Evolutionary conservation across 1,140 invertebrate genomes (phyloP).

Genomic region (Nylanderia fulva): DNA sequence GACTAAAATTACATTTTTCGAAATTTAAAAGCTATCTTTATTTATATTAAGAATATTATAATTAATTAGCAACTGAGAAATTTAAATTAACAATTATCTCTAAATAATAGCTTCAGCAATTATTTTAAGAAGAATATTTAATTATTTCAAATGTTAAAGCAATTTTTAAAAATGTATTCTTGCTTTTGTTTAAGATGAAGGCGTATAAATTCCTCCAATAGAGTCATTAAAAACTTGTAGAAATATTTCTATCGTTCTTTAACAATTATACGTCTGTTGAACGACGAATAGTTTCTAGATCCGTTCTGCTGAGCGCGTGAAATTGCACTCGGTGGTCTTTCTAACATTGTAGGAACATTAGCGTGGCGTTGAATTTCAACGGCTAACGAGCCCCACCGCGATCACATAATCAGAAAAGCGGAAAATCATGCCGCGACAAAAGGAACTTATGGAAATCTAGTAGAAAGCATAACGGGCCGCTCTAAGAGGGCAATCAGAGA

Average conservation of each 20-base stretch:
- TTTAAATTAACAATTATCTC: neutral
- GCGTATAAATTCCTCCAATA: neutral
- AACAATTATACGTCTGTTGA: neutral
- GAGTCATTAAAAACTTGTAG: neutral
- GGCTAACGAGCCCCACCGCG: conserved; percentile 37
- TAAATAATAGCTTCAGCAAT: neutral
- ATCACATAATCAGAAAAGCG: conserved; percentile 60
- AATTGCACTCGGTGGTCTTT: conserved; percentile 44
- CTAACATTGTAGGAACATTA: conserved; percentile 26
- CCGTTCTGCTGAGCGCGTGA: conserved; percentile 37
- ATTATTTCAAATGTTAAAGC: neutral
- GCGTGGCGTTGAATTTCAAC: conserved; percentile 47
- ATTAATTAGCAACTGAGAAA: neutral
- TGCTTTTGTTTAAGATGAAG: neutral
- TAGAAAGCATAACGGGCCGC: conserved; percentile 56
- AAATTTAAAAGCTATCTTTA: neutral
- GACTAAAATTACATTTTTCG: neutral
- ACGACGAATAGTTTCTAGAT: conserved; percentile 30
- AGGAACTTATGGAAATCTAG: conserved; percentile 37
- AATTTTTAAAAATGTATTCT: neutral
- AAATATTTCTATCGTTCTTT: neutral
- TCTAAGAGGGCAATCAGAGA: conserved; percentile 26
- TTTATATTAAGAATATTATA: neutral
- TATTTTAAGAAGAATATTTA: neutral
- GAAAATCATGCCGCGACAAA: conserved; percentile 60